Percentiles rank a stretch among this genome's conserved stretches.
Conservation (phyloP, 2,888 invertebrate genomes). For the Cephus runcator region DNA sequence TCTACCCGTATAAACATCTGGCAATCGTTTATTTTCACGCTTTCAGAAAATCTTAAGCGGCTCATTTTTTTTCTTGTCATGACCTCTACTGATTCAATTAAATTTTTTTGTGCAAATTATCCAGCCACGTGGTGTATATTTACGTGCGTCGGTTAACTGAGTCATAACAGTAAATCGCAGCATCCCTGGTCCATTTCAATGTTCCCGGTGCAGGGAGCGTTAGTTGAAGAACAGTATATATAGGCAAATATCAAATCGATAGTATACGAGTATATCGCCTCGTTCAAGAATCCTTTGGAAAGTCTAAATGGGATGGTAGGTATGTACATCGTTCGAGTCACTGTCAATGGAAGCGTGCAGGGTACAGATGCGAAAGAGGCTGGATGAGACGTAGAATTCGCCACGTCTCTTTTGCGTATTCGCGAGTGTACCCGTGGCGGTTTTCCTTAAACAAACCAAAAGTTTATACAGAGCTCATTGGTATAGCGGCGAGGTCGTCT, state of each 20-base stretch:
- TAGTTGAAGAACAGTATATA: background rate
- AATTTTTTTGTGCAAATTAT: background rate
- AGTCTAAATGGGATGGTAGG: constrained; percentile 7
- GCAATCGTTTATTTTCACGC: background rate
- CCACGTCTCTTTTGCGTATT: constrained; percentile 54
- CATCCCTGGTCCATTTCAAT: background rate
- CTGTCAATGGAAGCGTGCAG: background rate
- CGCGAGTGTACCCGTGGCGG: constrained; percentile 26
- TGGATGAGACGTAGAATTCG: constrained; percentile 27
- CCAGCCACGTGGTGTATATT: background rate
- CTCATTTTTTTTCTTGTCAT: background rate
- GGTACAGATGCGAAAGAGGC: constrained; percentile 22
- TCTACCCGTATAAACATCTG: background rate
- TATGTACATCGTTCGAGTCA: constrained; percentile 12
- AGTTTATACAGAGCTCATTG: constrained; percentile 40
- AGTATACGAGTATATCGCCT: background rate
- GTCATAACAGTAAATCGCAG: background rate
- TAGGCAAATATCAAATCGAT: background rate
- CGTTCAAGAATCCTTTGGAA: constrained; percentile 24
- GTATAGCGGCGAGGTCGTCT: constrained; percentile 1
- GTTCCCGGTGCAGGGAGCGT: background rate
- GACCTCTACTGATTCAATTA: background rate
- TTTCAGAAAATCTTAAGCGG: background rate
- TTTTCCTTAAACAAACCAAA: constrained; percentile 53
- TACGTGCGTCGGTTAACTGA: background rate